Conservation (phyloP, 1,140 invertebrate genomes). For the Lucilia cuprina region DNA sequence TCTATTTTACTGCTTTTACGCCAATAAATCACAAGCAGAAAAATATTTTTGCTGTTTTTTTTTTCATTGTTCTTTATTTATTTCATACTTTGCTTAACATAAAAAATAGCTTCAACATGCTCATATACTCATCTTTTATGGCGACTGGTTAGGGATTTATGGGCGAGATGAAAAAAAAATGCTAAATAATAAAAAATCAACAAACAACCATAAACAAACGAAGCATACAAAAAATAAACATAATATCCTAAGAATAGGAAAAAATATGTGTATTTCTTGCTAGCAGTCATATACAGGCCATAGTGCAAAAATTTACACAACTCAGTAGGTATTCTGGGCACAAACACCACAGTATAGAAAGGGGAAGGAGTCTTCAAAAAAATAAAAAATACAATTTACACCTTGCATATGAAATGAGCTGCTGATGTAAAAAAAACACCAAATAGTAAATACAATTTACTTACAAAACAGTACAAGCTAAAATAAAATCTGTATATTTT, state of each 20-base stretch:
- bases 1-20: slow-evolving; percentile 27
- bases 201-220: not conserved
- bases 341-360: not conserved
- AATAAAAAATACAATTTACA: not conserved
- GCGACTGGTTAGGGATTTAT: slow-evolving; percentile 26
- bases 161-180: slow-evolving; percentile 13
- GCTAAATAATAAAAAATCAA: not conserved
- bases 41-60: slow-evolving; percentile 6
- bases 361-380: not conserved
- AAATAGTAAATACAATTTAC: not conserved
- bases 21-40: slow-evolving; percentile 25
- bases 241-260: not conserved
- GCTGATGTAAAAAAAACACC: not conserved
- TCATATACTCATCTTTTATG: slow-evolving; percentile 22
- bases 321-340: too few relatives aligned
- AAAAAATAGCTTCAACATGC: not conserved
- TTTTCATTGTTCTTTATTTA: not conserved
- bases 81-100: not conserved
- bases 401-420: slow-evolving; percentile 1
- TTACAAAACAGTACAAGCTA: not conserved
- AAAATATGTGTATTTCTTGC: not conserved
- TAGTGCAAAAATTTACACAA: not conserved
- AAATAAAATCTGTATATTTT: not conserved
- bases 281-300: not conserved
- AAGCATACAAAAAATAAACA: not conserved